Evolutionary conservation across 2,888 invertebrate species (phyloP), one percentile per base, ranked within the genome.

Genomic region (Oscheius sp.): DNA sequence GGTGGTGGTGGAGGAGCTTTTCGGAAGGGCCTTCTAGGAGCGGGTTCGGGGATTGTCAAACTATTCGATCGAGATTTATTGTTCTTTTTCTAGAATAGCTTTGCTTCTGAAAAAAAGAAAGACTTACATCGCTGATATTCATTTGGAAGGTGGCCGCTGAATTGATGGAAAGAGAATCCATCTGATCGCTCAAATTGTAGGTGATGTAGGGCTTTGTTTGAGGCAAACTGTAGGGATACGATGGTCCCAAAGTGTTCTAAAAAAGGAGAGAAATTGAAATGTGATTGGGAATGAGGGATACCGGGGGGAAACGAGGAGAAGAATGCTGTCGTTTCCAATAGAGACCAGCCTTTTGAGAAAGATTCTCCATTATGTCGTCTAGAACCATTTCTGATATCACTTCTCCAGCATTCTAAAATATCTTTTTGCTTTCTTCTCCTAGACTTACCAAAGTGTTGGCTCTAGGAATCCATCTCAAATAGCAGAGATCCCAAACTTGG

Each of bases 401-500:
- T 15, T 42, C 58, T 25, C 58, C 58, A 29, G 37, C 42, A 17
- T 12, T 23, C 58, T 58, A 27, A 20, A 39, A 3, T 1, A n/a
- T 34, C 27, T 20, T 39, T 23, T 17, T 15, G 20, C 5, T 20
- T 58, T 25, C 25, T 25, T 29, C 20, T 3, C 31, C 33, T 42
- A 48, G 8, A 25, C 45, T 61, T 31, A 61, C 61, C 45, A 61
- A n/a, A 15, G 42, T 2, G 55, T 72, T 37, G 58, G 75, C 58
- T 61, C 69, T 50, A 1, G 65, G 74, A 15, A 75, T 73, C 78
- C 78, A 80, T 65, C 80, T 46, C 27, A 76, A 63, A 63, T 77
- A 80, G 64, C 78, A 78, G 12, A 73, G 77, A 4, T 65, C 65
- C 80, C 80, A 80, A 15, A 79, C 39, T 17, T 68, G 65, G 23